Evolutionary conservation across 2,113 vertebrate species (phyloP), one percentile per base, ranked within the genome.

Genomic region (Malurus melanocephalus): DNA sequence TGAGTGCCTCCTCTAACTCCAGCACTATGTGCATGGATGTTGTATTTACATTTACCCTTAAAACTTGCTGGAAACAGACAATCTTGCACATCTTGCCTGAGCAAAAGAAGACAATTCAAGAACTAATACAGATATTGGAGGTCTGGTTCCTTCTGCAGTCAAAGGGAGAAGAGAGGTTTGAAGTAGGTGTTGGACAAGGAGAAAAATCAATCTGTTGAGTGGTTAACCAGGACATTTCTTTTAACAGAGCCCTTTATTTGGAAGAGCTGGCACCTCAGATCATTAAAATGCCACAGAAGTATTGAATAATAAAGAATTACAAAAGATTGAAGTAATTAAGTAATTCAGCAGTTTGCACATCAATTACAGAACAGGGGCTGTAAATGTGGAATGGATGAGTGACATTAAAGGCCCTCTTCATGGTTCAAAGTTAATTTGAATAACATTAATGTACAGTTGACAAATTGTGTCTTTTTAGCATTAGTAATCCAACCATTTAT

Each of bases 401-500:
- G 87, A 94, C 85, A 89, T 96, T 95, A 94, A 96, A 93, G 92
- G 64, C 69, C 52, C 19, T 84, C 88, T 96, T 94, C 90, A 89
- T 88, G 84, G 85, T 67, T 80, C 46, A 90, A 60, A 91, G 81
- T 91, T 95, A 94, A 91, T 94, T 96, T 96, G 89, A 95, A 93
- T 96, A 93, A 49, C 85, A 82, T 92, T 95, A 87, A 95, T 93
- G 95, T 95, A 72, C 61, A 87, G 45, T 88, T 96, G 93, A 96
- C 65, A 96, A 92, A 93, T 90, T 74, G 21, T 82, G 27, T 79
- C 83, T 92, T 94, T 93, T 95, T 94, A 77, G 23, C 10, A 1
- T 65, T 80, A 46, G 79, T 94, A 93, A 95, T 94, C 66, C 88
- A 94, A 76, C 75, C 75, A 95, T 96, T 97, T 97, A 92, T 96